Evolutionary conservation across 2,888 invertebrate genomes (phyloP).

Genomic region (Timandra comae): DNA sequence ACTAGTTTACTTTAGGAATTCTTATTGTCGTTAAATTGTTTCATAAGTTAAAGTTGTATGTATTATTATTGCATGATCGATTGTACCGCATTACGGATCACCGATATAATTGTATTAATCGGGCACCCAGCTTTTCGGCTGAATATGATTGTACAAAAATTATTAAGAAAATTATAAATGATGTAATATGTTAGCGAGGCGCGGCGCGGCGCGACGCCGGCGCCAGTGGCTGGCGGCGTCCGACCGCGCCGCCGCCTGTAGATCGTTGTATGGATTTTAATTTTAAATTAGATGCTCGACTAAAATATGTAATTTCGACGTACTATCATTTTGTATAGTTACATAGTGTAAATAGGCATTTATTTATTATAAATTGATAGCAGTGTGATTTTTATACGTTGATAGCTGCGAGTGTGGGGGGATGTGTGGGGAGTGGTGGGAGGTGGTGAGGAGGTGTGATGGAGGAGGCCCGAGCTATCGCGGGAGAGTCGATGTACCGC

Average conservation of each 20-base stretch:
- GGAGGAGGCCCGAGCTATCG: conserved; percentile 62
- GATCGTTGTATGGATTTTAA: conserved; percentile 64
- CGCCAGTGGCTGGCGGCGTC: conserved; percentile 6
- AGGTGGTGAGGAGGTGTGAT: conserved; percentile 60
- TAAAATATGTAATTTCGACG: conserved; percentile 70
- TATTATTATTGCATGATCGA: conserved; percentile 66
- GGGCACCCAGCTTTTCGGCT: conserved; percentile 66
- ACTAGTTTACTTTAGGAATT: conserved; percentile 70
- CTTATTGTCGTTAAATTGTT: conserved; percentile 73
- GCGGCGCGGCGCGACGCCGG: conserved; percentile 20
- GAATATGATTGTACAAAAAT: conserved; percentile 72
- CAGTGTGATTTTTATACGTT: conserved; percentile 69
- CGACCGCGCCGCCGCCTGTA: conserved; percentile 43
- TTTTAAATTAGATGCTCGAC: conserved; percentile 70
- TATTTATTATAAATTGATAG: conserved; percentile 76
- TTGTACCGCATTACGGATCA: conserved; percentile 63
- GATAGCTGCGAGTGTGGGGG: conserved; percentile 70
- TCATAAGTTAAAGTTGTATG: conserved; percentile 73
- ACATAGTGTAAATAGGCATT: conserved; percentile 78
- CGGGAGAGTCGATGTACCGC: conserved; percentile 56
- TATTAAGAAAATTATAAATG: conserved; percentile 53
- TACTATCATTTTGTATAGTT: conserved; percentile 76
- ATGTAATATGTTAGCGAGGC: conserved; percentile 58
- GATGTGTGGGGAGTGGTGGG: conserved; percentile 65
- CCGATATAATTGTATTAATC: conserved; percentile 60